Base-by-base conservation (phyloP, 2,113 vertebrate species). In the Bujurquina vittata region DNA sequence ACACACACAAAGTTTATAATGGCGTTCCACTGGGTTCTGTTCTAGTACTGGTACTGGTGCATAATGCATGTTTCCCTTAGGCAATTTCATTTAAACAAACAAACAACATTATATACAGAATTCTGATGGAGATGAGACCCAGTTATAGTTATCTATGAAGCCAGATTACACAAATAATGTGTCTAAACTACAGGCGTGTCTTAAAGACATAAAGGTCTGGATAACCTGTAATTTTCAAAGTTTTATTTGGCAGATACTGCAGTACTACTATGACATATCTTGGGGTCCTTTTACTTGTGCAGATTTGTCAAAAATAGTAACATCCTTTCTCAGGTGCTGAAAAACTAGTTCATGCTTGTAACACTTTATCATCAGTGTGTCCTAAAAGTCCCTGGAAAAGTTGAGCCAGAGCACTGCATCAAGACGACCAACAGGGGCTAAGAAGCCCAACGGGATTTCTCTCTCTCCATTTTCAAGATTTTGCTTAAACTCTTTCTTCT, bases 371-470 rank as follows among this genome's bases (percentile, higher is more conserved):
- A 72, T 52, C 10, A 31, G 43, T 29, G 43, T 52, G 49, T 52
- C 17, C 23, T 0, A 0, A 3, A 52, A 52, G 23, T 69, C 5
- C 5, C 0, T 49, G 49, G 43, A 29, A 49, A 49, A 3, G 43
- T 31, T 69, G 17, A 69, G 29, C 65, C 43, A 52, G 63, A 17
- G 43, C 43, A 20, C 43, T 52, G 65, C 26, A 72, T n/a, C 46
- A 31, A 52, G 46, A 72, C 43, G 5, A 20, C 40, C 3, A 17
- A 17, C 14, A 49, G 14, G 14, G 14, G 14, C 14, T 15, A 5
- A 2, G 5, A 15, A 49, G 15, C 17, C 4, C 4, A 5, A 49
- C 17, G 46, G 15, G 2, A 49, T 49, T 49, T 49, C 46, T 52
- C 46, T 26, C 46, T 31, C 20, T 11, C 55, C 5, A 5, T n/a